These are phyloP conservation scores for Hypsibius dujardini DNA, from an alignment of 1,140 invertebrate genomes.

Conservation along the genomic window DNA sequence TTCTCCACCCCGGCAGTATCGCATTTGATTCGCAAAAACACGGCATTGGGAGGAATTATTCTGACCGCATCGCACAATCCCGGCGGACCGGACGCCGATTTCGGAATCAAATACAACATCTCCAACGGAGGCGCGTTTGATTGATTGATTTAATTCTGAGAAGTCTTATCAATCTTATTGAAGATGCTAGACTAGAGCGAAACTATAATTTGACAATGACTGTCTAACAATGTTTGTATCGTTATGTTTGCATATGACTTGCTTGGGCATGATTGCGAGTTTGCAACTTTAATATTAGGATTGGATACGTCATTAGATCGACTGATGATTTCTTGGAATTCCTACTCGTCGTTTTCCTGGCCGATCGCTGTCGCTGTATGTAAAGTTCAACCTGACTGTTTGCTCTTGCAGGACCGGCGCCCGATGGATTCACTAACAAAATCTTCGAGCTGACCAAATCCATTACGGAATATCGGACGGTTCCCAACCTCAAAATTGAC, in stretches of 20 bases:
- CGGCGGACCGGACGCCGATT: slow-evolving; percentile 86
- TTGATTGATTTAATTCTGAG: too few species aligned
- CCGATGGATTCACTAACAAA: slow-evolving; percentile 67
- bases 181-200: too few species aligned
- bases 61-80: slow-evolving; percentile 97
- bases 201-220: too few species aligned
- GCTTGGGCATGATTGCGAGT: too few species aligned
- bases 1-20: slow-evolving; percentile 92
- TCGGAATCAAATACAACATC: slow-evolving; percentile 96
- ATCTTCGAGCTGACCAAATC: slow-evolving; percentile 64
- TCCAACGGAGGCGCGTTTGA: slow-evolving; percentile 63
- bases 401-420: slow-evolving; percentile 53
- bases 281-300: too few species aligned
- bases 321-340: too few species aligned
- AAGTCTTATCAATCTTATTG: too few species aligned
- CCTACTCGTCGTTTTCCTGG: not conserved
- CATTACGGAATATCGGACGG: slow-evolving; percentile 61
- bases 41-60: slow-evolving; percentile 76
- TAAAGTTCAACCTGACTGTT: slow-evolving; percentile 3
- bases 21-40: slow-evolving; percentile 69
- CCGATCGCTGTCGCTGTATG: not conserved
- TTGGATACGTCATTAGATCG: too few species aligned
- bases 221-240: too few species aligned
- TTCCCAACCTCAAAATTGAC: slow-evolving; percentile 54
- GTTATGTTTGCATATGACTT: too few species aligned